Evolutionary conservation across 30 jellyfish, hydroid and myxozoan genomes (phyloP), one percentile per base, ranked within the genome.

Genomic region (Aurelia coerulea): DNA sequence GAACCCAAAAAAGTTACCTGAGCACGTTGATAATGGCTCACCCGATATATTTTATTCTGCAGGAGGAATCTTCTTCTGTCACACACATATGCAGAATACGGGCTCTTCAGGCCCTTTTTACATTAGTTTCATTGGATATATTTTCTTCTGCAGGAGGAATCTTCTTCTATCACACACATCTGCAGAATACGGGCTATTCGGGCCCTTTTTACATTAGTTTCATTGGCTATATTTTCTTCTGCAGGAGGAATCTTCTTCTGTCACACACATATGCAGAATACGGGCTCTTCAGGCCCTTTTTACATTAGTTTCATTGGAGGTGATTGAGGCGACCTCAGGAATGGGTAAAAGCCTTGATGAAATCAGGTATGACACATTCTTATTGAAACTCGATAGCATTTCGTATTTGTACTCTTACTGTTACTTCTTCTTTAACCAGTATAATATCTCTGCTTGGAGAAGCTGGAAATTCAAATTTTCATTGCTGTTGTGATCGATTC

Each of bases 221-320:
- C 96, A 51, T 70, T 82, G 46, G 56, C 65, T 71, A 60, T 60
- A 4, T 60, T 60, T 23, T 16, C 31, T 49, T 59, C 59, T 68
- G 2, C 49, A 80, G 92, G 92, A 89, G 46, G 68, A 65, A 7
- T 89, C 97, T 4, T 39, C 91, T 5, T 62, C 85, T 14, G 76
- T 83, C 5, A 88, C 96, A 11, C 65, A 94, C 70, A 72, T 68
- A 6, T 83, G 92, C 80, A 68, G 91, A 53, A 89, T 94, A 12
- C 72, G 98, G 19, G 95, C 98, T 8, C 41, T 94, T 54, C 98
- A 94, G 83, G 98, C 96, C 19, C 68, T 94, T 79, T 94, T 94
- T 80, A 81, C 97, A 14, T 69, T 94, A 79, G 97, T 79, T 11
- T 91, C 96, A 51, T 69, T 82, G 46, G 56, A 73, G 65, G 66